A percentile compares a stretch with the other conserved stretches of the same genome.
Evolutionary conservation across 1,140 invertebrate species (phyloP).

Genomic region (Thaumetopoea pityocampa): DNA sequence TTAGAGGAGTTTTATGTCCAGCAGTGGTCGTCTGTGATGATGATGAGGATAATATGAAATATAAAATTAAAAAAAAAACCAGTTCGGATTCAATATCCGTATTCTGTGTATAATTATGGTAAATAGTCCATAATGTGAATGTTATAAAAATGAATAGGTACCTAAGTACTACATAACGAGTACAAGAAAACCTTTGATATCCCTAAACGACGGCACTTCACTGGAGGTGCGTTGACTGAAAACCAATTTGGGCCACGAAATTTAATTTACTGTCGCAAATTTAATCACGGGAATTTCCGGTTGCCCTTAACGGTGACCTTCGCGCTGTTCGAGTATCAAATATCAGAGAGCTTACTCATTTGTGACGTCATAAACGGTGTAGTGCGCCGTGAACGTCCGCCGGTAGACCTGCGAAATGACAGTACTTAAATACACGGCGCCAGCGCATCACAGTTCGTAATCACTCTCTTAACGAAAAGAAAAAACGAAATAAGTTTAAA

Average conservation of each 20-base stretch:
- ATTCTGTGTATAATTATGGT: not conserved
- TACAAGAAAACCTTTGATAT: slow-evolving; percentile 6
- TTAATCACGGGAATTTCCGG: slow-evolving; percentile 19
- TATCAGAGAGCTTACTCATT: slow-evolving; percentile 83
- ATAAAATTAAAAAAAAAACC: too few relatives aligned
- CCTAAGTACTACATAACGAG: too few relatives aligned
- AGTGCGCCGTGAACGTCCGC: slow-evolving; percentile 87
- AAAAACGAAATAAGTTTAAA: slow-evolving; percentile 36
- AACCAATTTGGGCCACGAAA: slow-evolving; percentile 30
- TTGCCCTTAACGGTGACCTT: slow-evolving; percentile 15
- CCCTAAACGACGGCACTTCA: slow-evolving; percentile 6
- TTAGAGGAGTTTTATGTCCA: too few relatives aligned
- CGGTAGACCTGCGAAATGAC: slow-evolving; percentile 83
- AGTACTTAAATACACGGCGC: slow-evolving; percentile 25
- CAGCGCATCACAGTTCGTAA: slow-evolving; percentile 12
- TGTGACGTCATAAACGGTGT: slow-evolving; percentile 90
- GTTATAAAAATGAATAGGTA: slow-evolving; percentile 7
- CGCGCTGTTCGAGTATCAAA: slow-evolving; percentile 16
- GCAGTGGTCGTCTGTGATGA: too few relatives aligned
- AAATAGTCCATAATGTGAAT: too few relatives aligned
- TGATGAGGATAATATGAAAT: too few relatives aligned
- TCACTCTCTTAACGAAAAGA: slow-evolving; percentile 18
- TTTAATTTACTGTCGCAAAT: slow-evolving; percentile 32
- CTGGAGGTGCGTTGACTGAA: slow-evolving; percentile 22
- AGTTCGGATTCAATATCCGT: slow-evolving; percentile 1